phyloP scores from a whole-genome alignment of 2,113 vertebrate genomes.

The Phylloscopus trochilus region DNA sequence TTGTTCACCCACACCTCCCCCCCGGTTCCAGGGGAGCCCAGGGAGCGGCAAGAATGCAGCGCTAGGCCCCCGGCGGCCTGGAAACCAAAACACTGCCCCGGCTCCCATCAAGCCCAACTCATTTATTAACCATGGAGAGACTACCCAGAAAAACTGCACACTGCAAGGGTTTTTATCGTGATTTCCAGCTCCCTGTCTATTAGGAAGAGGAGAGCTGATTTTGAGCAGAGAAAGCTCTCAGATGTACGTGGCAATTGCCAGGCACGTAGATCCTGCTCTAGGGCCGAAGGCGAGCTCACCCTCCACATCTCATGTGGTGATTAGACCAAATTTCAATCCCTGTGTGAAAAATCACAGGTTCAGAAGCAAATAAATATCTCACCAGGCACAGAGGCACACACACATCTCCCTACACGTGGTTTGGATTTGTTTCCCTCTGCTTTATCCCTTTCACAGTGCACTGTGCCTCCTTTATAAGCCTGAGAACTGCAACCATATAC shows the following conservation, averaged over 20 bases:
- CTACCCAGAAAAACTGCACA: not conserved
- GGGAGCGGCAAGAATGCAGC: constrained; percentile 16
- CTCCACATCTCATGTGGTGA: not conserved
- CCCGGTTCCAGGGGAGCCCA: constrained; percentile 36
- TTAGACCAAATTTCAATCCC: constrained; percentile 15
- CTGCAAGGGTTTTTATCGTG: not conserved
- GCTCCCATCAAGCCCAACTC: constrained; percentile 35
- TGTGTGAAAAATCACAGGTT: not conserved
- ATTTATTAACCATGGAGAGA: constrained; percentile 46
- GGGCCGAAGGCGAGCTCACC: not conserved
- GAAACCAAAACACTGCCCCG: constrained; percentile 10
- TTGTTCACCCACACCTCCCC: constrained; percentile 62
- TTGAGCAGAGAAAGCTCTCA: not conserved
- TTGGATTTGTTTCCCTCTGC: constrained; percentile 37
- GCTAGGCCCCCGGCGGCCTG: not conserved
- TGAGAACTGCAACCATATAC: constrained; percentile 52
- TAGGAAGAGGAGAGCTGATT: not conserved
- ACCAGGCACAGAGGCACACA: not conserved
- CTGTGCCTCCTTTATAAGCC: constrained; percentile 22
- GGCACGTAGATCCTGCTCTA: not conserved
- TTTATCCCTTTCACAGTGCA: not conserved
- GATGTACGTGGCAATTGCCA: not conserved
- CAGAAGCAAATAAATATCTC: constrained; percentile 29
- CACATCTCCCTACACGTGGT: not conserved
- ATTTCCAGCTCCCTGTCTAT: constrained; percentile 33